These are phyloP conservation scores for Asteroscopus sphinx DNA, from an alignment of 2,888 invertebrate species.

Conservation along the genomic window DNA sequence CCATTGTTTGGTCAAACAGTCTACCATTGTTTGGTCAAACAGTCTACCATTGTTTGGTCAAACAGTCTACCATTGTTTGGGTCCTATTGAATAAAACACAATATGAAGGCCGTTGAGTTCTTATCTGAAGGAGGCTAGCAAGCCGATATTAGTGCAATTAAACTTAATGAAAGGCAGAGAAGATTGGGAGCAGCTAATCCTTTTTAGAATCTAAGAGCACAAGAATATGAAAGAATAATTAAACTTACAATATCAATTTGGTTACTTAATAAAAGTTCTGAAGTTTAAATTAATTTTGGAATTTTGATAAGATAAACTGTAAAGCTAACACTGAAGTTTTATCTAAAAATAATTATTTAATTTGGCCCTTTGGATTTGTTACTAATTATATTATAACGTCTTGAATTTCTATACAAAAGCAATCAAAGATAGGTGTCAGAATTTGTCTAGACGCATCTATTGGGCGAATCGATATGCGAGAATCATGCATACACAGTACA, in stretches of 20 bases:
- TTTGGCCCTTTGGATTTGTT: too few species aligned
- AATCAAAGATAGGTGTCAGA: too few species aligned
- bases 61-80: conserved; percentile 33
- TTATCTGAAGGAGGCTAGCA: conserved; percentile 37
- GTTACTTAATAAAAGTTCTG: conserved; percentile 18
- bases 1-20: too few species aligned
- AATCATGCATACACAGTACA: too few species aligned
- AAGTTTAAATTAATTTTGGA: conserved; percentile 39
- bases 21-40: conserved; percentile 41
- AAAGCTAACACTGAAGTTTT: too few species aligned
- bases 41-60: conserved; percentile 34
- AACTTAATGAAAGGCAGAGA: conserved; percentile 49
- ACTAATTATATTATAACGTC: too few species aligned
- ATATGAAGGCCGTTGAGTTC: conserved; percentile 32
- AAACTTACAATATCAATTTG: conserved; percentile 21
- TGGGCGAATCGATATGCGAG: too few species aligned
- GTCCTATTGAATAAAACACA: conserved; percentile 32
- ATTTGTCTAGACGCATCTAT: too few species aligned
- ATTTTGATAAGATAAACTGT: conserved; percentile 14
- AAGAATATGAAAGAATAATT: conserved; percentile 38
- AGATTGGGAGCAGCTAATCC: conserved; percentile 40
- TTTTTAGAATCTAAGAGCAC: conserved; percentile 37
- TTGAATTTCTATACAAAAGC: too few species aligned
- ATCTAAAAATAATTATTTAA: too few species aligned
- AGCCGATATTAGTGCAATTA: conserved; percentile 48